Conservation (phyloP, 2,113 vertebrate species). For the Pterocles burchelli region DNA sequence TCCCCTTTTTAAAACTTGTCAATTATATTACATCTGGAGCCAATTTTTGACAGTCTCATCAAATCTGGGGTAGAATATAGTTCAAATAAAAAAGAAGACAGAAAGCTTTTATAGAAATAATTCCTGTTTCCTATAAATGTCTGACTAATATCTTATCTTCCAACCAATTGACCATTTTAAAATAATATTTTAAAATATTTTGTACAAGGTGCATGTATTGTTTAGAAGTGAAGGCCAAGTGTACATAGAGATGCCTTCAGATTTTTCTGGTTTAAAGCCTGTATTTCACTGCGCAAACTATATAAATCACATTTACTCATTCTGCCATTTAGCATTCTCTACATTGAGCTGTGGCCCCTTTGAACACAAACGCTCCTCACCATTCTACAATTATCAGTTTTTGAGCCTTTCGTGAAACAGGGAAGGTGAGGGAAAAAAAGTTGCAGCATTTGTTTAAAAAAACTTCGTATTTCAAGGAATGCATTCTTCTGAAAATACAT, state of each 20-base stretch:
- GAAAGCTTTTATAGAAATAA: background rate
- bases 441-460: background rate
- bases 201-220: background rate
- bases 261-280: background rate
- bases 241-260: background rate
- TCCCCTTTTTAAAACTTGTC: background rate
- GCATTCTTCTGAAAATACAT: background rate
- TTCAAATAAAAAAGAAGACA: background rate
- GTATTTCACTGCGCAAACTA: background rate
- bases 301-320: background rate
- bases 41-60: background rate
- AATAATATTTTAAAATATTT: background rate
- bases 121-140: background rate
- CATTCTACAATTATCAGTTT: background rate
- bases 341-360: background rate
- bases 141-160: background rate
- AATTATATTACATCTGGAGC: background rate
- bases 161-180: background rate
- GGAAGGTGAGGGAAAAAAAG: background rate
- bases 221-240: background rate
- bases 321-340: background rate
- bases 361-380: background rate
- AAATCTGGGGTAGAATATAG: background rate
- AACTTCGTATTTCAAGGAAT: background rate
- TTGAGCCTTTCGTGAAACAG: background rate